phyloP scores from a whole-genome alignment of 2,888 invertebrate species.

The Campopleginae sp. region DNA sequence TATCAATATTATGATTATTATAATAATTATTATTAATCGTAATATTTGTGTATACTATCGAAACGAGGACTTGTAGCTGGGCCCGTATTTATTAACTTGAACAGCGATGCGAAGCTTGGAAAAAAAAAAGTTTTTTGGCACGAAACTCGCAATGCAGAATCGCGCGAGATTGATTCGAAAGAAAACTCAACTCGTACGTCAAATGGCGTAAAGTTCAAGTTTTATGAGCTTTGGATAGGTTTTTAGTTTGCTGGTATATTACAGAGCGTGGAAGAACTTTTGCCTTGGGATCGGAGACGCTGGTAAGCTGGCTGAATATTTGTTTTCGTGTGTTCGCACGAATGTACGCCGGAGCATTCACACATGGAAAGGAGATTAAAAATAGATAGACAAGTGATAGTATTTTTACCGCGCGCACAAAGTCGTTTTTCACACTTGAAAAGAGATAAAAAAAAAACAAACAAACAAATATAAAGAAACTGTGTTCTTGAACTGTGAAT shows the following conservation, averaged over 20 bases:
- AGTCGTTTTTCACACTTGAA: constrained; percentile 18
- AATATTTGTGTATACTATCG: constrained; percentile 10
- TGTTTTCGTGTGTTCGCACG: constrained; percentile 2
- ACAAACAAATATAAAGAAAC: neutral
- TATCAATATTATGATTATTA: neutral
- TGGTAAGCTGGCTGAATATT: constrained; percentile 57
- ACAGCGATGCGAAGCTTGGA: neutral
- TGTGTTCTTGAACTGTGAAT: constrained; percentile 21
- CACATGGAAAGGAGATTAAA: constrained; percentile 14
- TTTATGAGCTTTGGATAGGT: constrained; percentile 43
- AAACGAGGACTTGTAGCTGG: neutral
- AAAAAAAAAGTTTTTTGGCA: constrained; percentile 59
- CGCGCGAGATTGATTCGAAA: constrained; percentile 61
- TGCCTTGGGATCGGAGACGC: constrained; percentile 52
- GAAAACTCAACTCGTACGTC: constrained; percentile 57
- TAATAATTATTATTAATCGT: neutral
- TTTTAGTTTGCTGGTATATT: constrained; percentile 40
- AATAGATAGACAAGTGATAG: constrained; percentile 20
- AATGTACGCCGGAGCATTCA: neutral
- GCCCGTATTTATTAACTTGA: constrained; percentile 1
- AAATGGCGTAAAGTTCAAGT: constrained; percentile 53
- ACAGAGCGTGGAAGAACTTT: constrained; percentile 57
- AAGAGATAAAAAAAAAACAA: neutral
- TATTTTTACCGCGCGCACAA: constrained; percentile 27
- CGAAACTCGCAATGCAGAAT: constrained; percentile 56